Base-by-base conservation (phyloP, 2,888 invertebrate genomes). In the Diaperis boleti region DNA sequence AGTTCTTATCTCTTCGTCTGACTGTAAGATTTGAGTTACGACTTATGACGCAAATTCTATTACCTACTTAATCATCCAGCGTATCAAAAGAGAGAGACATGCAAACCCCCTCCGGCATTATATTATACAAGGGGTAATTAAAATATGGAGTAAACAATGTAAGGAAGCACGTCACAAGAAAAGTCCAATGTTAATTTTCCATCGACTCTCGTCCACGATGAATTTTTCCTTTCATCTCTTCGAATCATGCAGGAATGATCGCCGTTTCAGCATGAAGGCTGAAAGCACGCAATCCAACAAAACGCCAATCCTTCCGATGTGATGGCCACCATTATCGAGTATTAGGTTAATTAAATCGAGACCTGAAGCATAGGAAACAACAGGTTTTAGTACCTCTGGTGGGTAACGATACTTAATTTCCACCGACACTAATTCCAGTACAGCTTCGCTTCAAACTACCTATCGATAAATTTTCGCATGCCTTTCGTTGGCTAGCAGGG, bases 311-410 rank as follows among this genome's bases (percentile, higher is more conserved):
- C 45, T 45, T 39, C 33, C 56, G 45, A 56, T 56, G 56, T 56
- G 56, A 56, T 45, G 56, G 56, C 56, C 45, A 45, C 59, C 39
- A 59, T 59, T 47, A 59, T 59, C 59, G 49, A 35, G 59, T 49
- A 49, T 59, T 59, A 59, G 59, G 47, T 49, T 59, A 59, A 59
- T 59, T 59, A 59, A 59, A 59, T 59, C 47, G 59, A 44, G 59
- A 59, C 55, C 55, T 56, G 39, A 31, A 62, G 55, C 62, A 20
- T 54, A 54, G 41, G 49, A 62, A 62, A 62, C 56, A 55, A 62
- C 56, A 62, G 62, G 62, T 62, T 56, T 56, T 49, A 52, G 54
- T 44, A 41, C 44, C 44, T 42, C 35, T 39, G 45, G 54, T n/a
- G n/a, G n/a, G n/a, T 60, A 60, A 60, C 52, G 54, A 60, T 60